Conservation (phyloP, 2,888 invertebrate genomes). For the Gonocerus acuteangulatus region DNA sequence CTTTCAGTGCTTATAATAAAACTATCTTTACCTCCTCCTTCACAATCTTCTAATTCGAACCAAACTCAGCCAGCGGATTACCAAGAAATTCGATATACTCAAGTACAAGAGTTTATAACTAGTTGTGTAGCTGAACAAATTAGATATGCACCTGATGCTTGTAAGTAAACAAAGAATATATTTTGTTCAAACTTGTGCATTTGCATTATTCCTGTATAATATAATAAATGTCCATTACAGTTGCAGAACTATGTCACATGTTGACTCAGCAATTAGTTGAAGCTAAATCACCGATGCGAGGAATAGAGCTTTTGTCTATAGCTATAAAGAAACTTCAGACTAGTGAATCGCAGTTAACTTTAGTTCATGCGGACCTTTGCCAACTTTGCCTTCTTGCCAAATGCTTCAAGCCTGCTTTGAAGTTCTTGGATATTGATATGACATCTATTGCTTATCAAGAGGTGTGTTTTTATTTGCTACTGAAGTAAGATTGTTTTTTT, state of each 20-base stretch:
- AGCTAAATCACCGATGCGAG: constrained; percentile 68
- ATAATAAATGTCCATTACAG: constrained; percentile 47
- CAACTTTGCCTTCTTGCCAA: constrained; percentile 85
- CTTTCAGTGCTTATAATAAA: constrained; percentile 77
- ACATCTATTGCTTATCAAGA: constrained; percentile 77
- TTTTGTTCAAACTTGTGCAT: neutral
- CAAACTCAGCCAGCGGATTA: constrained; percentile 37
- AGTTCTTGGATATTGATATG: constrained; percentile 81
- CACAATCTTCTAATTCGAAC: constrained; percentile 18
- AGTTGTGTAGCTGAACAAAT: constrained; percentile 87
- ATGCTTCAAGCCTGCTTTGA: constrained; percentile 83
- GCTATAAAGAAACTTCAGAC: constrained; percentile 84
- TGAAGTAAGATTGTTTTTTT: neutral
- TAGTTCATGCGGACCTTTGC: constrained; percentile 88
- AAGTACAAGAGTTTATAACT: constrained; percentile 77
- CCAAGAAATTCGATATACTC: constrained; percentile 55
- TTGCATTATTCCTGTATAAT: neutral
- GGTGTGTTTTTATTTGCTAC: constrained; percentile 42
- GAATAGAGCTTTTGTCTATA: constrained; percentile 70
- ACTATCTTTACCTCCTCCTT: constrained; percentile 51
- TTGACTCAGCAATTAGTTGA: constrained; percentile 72
- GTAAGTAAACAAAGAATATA: constrained; percentile 48
- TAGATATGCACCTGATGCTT: constrained; percentile 72
- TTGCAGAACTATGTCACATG: constrained; percentile 81
- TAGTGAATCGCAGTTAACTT: constrained; percentile 81